Evolutionary conservation across 1,140 invertebrate species (phyloP).

Genomic region (Gerris buenoi): DNA sequence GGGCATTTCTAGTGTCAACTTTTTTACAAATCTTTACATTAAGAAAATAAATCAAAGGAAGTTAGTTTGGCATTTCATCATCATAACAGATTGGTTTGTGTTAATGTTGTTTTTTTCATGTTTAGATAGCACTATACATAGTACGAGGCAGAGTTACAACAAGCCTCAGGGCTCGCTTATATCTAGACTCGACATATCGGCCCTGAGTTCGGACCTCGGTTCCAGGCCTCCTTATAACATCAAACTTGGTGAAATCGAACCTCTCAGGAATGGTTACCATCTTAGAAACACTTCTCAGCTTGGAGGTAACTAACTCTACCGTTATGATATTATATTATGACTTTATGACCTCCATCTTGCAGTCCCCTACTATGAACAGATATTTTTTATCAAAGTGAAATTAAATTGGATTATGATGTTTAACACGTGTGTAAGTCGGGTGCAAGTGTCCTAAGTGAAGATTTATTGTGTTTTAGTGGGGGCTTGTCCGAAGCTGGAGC

Average conservation of each 20-base stretch:
- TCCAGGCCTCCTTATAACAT: background rate
- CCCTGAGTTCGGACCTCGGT: background rate
- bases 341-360: no score
- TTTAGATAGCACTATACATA: conserved; percentile 2
- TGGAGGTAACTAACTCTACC: background rate
- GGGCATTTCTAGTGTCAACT: no score
- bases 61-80: no score
- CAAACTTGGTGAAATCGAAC: background rate
- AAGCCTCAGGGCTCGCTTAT: background rate
- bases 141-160: background rate
- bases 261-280: background rate
- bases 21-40: no score
- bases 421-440: no score
- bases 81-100: no score
- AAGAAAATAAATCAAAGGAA: no score
- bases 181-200: background rate
- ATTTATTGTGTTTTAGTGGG: background rate
- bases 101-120: background rate
- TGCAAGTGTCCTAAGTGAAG: background rate
- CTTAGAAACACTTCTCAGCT: background rate
- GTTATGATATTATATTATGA: background rate
- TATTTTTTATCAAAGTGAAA: no score
- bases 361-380: no score
- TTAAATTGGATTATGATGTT: no score
- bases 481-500: background rate